Percentiles rank a stretch among this genome's conserved stretches.
phyloP scores from a whole-genome alignment of 2,797 vertebrate species.

The Scolopax rusticola region DNA sequence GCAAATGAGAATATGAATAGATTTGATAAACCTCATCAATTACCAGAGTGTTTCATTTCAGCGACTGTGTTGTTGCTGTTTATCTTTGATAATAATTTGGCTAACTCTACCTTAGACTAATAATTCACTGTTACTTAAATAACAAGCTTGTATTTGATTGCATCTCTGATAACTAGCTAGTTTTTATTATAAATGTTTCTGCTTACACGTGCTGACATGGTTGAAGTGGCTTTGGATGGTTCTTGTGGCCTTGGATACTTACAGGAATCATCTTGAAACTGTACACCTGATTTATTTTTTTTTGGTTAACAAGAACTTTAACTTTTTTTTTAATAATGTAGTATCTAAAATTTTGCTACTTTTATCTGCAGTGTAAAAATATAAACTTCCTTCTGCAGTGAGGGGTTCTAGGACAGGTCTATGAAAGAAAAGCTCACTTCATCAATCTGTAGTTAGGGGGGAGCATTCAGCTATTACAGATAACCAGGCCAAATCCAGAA shows the following conservation, averaged over 20 bases:
- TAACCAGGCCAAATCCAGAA: not conserved
- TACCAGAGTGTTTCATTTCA: not conserved
- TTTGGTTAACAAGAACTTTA: not conserved
- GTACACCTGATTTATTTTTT: not conserved
- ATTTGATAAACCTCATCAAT: not conserved
- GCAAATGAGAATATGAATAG: not conserved
- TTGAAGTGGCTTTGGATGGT: not conserved
- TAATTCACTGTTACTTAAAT: not conserved
- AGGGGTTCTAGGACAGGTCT: not conserved
- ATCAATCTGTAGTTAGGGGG: not conserved
- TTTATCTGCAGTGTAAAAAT: not conserved
- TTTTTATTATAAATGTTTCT: not conserved
- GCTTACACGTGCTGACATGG: not conserved
- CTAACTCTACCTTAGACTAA: not conserved
- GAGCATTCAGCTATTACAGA: not conserved
- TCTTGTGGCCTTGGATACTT: not conserved
- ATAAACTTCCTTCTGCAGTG: not conserved
- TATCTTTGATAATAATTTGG: not conserved
- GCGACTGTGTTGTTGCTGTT: not conserved
- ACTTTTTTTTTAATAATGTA: not conserved
- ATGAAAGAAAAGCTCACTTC: not conserved
- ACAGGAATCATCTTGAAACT: not conserved
- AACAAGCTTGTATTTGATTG: not conserved
- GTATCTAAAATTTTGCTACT: not conserved
- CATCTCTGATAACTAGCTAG: not conserved